Evolutionary conservation across 2,797 vertebrate species (phyloP), one percentile per base, ranked within the genome.

Genomic region (Scarus forsteni): DNA sequence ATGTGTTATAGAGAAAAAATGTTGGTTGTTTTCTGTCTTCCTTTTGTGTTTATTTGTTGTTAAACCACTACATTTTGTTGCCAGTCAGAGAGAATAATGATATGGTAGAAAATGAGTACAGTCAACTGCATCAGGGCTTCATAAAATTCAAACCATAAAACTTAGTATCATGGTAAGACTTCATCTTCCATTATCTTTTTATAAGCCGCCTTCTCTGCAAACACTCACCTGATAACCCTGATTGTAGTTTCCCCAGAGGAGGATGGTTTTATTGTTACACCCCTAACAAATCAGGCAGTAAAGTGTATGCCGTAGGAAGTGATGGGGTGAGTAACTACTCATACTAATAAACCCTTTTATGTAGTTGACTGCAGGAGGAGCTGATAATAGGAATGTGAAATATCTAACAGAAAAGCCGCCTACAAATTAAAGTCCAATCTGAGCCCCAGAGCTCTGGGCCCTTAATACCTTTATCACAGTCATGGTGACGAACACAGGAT

Each of bases 281-380:
- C 48, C 43, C 9, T 16, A 67, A 58, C 3, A 12, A 46, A 36
- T 71, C 36, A 42, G 45, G n/a, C 12, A 67, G 62, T 48, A 44
- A 64, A 67, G 58, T 15, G 3, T 42, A n/a, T 4, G 68, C 64
- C 39, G 60, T 42, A 10, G 50, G 53, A 15, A 10, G 53, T 19
- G 60, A 65, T 73, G 75, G 69, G n/a, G 39, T 76, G 62, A 78
- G 18, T 35, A 38, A 45, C 69, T 35, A 34, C 12, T 61, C 48
- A 83, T 57, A 73, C 50, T n/a, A 73, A 61, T 55, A 35, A 66
- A 36, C n/a, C 12, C 48, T 63, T 65, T 50, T 42, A 36, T 56
- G 34, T 14, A 53, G 16, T 46, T 35, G 43, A 16, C 18, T 51
- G 38, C 38, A 7, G 48, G 27, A 69, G 39, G 27, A 16, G 4